Base-by-base conservation (phyloP, 2,113 vertebrate species). In the Tetraodon nigroviridis region DNA sequence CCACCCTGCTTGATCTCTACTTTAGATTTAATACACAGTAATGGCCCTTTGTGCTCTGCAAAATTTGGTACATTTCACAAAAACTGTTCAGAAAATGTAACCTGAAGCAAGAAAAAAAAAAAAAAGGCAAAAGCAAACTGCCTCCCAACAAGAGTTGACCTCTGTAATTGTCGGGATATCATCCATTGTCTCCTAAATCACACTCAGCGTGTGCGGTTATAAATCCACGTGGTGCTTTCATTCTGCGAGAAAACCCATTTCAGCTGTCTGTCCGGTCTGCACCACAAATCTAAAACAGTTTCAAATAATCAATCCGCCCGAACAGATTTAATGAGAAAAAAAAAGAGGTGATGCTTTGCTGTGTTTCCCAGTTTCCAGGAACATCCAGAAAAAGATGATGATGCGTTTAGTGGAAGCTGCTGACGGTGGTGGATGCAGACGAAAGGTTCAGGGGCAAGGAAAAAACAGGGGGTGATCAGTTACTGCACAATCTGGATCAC, bases 321-420 rank as follows among this genome's bases (percentile, higher is more conserved):
- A 58, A 65, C 44, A 55, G 71, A 79, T 82, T 77, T 75, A 82
- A 67, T 64, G 51, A 50, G 55, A 53, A 64, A 57, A 58, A 67
- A 57, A 58, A 67, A 64, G 69, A 61, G n/a, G n/a, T n/a, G n/a
- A 79, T 68, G 73, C 48, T 67, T 56, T 80, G 70, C 58, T 57
- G 63, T 53, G 24, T 48, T 69, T 55, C 66, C 70, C 45, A 58
- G 44, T 56, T 15, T 48, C n/a, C 27, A 37, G 24, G 18, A 74
- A 61, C 48, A 42, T 69, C 59, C 27, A 47, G 53, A 21, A 58
- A 58, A 71, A 76, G 72, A 80, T 76, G 67, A 84, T 13, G 40
- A 42, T 80, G 68, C 55, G 37, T 56, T 68, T 72, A 70, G 71
- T 79, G 51, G 70, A 77, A 82, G 79, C 44, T 73, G 77, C 75